These are phyloP conservation scores for Campylorhamphus procurvoides DNA, from an alignment of 2,113 vertebrate species.

Conservation along the genomic window DNA sequence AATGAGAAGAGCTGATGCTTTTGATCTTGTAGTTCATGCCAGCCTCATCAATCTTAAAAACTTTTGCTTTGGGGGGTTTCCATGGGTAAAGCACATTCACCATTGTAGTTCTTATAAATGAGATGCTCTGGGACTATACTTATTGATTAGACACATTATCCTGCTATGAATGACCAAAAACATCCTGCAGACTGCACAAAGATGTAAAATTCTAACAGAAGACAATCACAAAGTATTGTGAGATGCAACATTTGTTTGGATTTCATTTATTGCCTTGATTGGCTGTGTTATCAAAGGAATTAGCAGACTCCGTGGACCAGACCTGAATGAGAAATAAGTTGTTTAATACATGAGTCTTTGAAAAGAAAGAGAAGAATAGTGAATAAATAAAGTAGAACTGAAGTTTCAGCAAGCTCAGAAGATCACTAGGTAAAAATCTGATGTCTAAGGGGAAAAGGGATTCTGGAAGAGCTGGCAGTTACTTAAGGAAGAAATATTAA, in stretches of 20 bases:
- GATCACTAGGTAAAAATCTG: not conserved
- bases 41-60: not conserved
- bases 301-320: not conserved
- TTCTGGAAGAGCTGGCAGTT: not conserved
- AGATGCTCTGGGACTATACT: not conserved
- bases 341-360: not conserved
- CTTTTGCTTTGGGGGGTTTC: not conserved
- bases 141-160: not conserved
- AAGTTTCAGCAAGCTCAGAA: slow-evolving; percentile 18
- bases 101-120: not conserved
- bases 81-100: not conserved
- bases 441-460: not conserved
- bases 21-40: not conserved
- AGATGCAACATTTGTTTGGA: not conserved
- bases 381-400: not conserved
- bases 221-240: not conserved
- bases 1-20: not conserved
- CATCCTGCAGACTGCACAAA: not conserved
- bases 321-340: not conserved
- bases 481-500: not conserved
- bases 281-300: not conserved
- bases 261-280: not conserved
- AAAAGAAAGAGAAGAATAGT: not conserved
- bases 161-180: not conserved
- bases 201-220: not conserved